Conservation (phyloP, 2,888 invertebrate species). For the Adelognathus sp. region DNA sequence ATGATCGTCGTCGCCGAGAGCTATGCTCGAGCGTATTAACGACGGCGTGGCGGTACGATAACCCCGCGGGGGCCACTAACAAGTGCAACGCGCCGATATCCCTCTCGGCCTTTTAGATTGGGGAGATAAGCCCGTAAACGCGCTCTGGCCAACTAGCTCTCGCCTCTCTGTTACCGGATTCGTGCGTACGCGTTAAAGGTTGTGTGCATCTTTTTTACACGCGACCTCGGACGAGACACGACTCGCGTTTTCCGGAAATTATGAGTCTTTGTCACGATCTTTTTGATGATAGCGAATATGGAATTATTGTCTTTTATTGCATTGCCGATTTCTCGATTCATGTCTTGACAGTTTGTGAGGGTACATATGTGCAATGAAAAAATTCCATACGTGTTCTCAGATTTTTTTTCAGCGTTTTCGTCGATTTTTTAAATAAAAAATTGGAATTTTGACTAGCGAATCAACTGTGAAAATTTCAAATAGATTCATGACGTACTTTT, state of each 20-base stretch:
- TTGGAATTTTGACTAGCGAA: background rate
- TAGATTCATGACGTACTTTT: no score
- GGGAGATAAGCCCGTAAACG: slow-evolving; percentile 68
- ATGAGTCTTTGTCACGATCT: background rate
- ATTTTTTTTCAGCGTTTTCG: no score
- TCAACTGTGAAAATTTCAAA: no score
- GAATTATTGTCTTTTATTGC: background rate
- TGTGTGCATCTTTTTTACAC: background rate
- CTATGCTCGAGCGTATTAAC: slow-evolving; percentile 52
- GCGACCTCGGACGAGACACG: background rate
- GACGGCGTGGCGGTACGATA: slow-evolving; percentile 59
- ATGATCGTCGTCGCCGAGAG: slow-evolving; percentile 54
- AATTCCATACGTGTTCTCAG: no score
- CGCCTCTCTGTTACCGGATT: slow-evolving; percentile 45
- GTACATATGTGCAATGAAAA: no score
- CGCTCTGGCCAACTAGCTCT: slow-evolving; percentile 62
- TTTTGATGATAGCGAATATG: background rate
- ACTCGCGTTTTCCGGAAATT: background rate
- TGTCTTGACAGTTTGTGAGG: background rate
- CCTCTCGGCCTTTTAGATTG: slow-evolving; percentile 74
- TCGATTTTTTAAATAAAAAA: no score
- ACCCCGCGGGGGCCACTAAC: slow-evolving; percentile 69
- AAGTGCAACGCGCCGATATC: slow-evolving; percentile 72
- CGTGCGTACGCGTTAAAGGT: slow-evolving; percentile 40
- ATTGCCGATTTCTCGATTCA: background rate